Evolutionary conservation across 2,797 vertebrate genomes (phyloP), one percentile per base, ranked within the genome.

Genomic region (Channa striata): DNA sequence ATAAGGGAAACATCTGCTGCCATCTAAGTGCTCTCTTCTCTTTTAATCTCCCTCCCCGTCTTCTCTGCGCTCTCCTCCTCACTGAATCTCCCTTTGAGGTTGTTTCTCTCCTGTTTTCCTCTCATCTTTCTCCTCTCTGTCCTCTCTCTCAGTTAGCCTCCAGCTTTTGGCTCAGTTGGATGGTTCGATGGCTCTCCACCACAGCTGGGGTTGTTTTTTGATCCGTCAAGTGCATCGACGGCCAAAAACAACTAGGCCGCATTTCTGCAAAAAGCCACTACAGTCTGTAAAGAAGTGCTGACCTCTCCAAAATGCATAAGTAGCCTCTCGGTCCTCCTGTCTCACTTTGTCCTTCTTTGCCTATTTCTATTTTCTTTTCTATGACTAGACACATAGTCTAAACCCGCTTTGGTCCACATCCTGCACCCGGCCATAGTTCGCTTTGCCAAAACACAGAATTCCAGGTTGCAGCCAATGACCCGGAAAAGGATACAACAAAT

Each of bases 1-100:
- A 83, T 75, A 67, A 79, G 84, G 81, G 74, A 86, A 87, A 88
- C 84, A 87, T 89, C 90, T 90, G 77, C 80, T 83, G 9, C 40
- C 20, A 62, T 64, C 65, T 3, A 1, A 59, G 52, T 20, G 65
- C 59, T 66, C 47, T 68, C 46, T 25, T 65, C 56, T 56, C 69
- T 54, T 80, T 37, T 58, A 57, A 72, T 64, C 76, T 74, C 34
- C 25, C 20, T 59, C 59, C 6, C 1, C 8, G 23, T 64, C 59
- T 77, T 60, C 59, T 46, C 50, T 61, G 59, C 20, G 0, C 36
- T 46, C 57, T 54, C 23, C 33, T 62, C 49, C 50, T 68, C 46
- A 12, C 14, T 60, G 11, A 50, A 2, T 51, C 20, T 37, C 49
- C 66, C 59, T 74, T 40, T 78, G 62, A 82, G 77, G 62, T 71